Evolutionary conservation across 2,888 invertebrate genomes (phyloP), one percentile per base, ranked within the genome.

Genomic region (Eustalomyia histrio): DNA sequence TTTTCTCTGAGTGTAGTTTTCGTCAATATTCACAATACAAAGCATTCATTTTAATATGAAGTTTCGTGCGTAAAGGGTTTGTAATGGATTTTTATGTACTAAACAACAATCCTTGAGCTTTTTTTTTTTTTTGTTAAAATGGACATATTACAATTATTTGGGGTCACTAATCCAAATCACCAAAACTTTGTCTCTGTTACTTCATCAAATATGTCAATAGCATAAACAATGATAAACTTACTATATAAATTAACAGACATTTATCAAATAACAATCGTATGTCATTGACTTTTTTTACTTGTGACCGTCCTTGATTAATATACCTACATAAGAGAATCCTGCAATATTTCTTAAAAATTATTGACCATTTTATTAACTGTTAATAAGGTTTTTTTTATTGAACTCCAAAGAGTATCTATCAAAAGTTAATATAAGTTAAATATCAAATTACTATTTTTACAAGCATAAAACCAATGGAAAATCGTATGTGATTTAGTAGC

Each of bases 331-430:
- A 57, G 61, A 33, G 50, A 63, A 35, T 72, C 6, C 16, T 18
- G 33, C n/a, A 18, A 47, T 10, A 52, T 64, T 65, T 67, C 65
- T 78, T 72, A 72, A 78, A 61, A 78, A 61, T 72, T 72, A 78
- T 72, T 55, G 63, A 73, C 73, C 55, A 73, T 57, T 73, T 73
- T 67, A 67, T 68, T 58, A 43, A 35, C 24, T n/a, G n/a, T n/a
- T n/a, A 50, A 73, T 73, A 57, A n/a, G n/a, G n/a, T n/a, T n/a
- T n/a, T n/a, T 73, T 68, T 79, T 63, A 73, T 61, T 55, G 61
- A 47, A 35, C 12, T 35, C 50, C 33, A n/a, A 24, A 60, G 16
- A 58, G 50, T 29, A 53, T 60, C 60, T 52, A 67, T 50, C 39
- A 50, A 35, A 39, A 75, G 50, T 64, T 69, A 64, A 69, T 63